These are phyloP conservation scores for Pterocles orientalis DNA, from an alignment of 2,113 vertebrate genomes.

Conservation along the genomic window DNA sequence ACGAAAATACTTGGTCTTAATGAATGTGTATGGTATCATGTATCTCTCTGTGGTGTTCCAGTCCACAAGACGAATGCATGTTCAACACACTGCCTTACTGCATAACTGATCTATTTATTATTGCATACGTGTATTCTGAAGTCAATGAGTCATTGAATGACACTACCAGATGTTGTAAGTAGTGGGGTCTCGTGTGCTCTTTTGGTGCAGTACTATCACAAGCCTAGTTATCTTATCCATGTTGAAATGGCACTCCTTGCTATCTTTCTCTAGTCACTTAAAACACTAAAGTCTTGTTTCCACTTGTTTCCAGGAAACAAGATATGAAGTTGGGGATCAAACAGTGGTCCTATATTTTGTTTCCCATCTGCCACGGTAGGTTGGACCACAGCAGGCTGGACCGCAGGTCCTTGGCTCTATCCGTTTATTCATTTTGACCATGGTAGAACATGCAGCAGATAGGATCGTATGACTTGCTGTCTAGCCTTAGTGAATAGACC, in stretches of 20 bases:
- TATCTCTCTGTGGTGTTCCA: slow-evolving; percentile 81
- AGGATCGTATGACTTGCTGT: slow-evolving; percentile 72
- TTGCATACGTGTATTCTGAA: slow-evolving; percentile 76
- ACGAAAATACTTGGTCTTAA: slow-evolving; percentile 78
- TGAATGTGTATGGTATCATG: slow-evolving; percentile 87
- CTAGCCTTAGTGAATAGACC: slow-evolving; percentile 78
- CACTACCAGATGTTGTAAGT: slow-evolving; percentile 70
- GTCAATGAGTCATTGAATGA: slow-evolving; percentile 69
- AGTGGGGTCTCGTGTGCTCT: slow-evolving; percentile 61
- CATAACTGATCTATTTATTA: slow-evolving; percentile 93
- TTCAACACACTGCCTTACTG: slow-evolving; percentile 93
- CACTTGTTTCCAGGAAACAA: slow-evolving; percentile 61
- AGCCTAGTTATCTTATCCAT: slow-evolving; percentile 68
- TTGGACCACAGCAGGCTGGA: slow-evolving; percentile 57
- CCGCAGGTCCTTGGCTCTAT: slow-evolving; percentile 53
- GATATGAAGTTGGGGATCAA: slow-evolving; percentile 40
- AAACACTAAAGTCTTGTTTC: slow-evolving; percentile 59
- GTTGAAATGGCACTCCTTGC: slow-evolving; percentile 61
- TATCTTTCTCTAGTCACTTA: slow-evolving; percentile 53
- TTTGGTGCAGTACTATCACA: slow-evolving; percentile 70
- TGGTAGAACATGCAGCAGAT: slow-evolving; percentile 72
- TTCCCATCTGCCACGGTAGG: slow-evolving; percentile 47
- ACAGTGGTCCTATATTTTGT: slow-evolving; percentile 52
- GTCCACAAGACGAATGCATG: slow-evolving; percentile 86
- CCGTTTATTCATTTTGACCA: slow-evolving; percentile 52